These are phyloP conservation scores for Dromococcyx pavoninus DNA, from an alignment of 2,797 vertebrate genomes.

Conservation along the genomic window DNA sequence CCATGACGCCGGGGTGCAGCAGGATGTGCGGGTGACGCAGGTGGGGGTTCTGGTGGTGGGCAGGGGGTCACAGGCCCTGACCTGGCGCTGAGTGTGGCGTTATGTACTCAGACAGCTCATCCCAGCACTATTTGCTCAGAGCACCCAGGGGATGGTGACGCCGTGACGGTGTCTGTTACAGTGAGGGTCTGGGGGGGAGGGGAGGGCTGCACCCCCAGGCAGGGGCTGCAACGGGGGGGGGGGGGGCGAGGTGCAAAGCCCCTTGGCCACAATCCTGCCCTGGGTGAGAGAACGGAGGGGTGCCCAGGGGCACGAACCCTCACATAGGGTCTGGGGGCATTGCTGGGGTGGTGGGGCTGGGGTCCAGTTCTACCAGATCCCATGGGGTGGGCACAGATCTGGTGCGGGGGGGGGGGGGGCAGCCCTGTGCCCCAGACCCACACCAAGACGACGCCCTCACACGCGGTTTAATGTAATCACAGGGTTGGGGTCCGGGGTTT, in stretches of 20 bases:
- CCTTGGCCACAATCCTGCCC: no score
- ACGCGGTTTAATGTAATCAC: background rate
- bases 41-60: rapidly evolving
- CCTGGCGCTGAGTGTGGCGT: rapidly evolving
- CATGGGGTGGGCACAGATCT: rapidly evolving
- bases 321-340: rapidly evolving
- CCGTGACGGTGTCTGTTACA: rapidly evolving
- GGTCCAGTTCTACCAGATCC: background rate
- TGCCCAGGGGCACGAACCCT: background rate
- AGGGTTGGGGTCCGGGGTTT: no score
- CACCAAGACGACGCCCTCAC: rapidly evolving
- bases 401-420: rapidly evolving
- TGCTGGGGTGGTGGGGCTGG: background rate
- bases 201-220: rapidly evolving
- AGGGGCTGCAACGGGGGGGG: background rate
- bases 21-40: background rate
- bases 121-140: background rate
- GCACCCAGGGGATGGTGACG: background rate
- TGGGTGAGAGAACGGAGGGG: no score
- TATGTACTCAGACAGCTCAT: slow-evolving; percentile 20
- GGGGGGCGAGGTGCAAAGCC: no score
- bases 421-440: rapidly evolving
- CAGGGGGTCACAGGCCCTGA: rapidly evolving
- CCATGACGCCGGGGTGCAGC: rapidly evolving
- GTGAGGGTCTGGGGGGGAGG: no score